Evolutionary conservation across 2,888 invertebrate genomes (phyloP).

Genomic region (Cephus pulcher): DNA sequence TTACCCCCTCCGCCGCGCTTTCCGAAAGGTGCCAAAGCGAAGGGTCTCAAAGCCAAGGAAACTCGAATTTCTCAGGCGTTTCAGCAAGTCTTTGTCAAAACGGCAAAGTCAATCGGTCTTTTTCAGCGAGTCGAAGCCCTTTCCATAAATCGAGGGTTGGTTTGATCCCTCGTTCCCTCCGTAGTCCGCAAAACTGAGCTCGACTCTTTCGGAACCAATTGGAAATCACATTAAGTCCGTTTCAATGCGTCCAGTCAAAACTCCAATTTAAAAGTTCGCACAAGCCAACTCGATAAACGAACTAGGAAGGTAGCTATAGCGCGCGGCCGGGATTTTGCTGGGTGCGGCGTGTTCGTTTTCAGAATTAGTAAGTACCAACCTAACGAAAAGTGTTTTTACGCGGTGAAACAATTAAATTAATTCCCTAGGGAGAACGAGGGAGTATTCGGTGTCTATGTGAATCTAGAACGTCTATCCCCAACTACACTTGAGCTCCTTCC

Average conservation of each 20-base stretch:
- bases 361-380: not conserved
- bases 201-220: constrained; percentile 40
- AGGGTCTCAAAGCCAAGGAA: constrained; percentile 24
- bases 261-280: constrained; percentile 60
- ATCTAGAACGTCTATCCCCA: not conserved
- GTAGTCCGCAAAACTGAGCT: not conserved
- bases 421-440: not conserved
- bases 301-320: not conserved
- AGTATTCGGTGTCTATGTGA: not conserved
- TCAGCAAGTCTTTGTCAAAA: constrained; percentile 42
- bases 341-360: not conserved
- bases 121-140: constrained; percentile 26
- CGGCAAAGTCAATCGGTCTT: constrained; percentile 47
- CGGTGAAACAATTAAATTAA: not conserved
- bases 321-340: not conserved
- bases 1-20: not conserved
- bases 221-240: constrained; percentile 60
- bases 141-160: not conserved
- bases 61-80: constrained; percentile 39
- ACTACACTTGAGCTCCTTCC: not conserved
- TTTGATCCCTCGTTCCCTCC: not conserved
- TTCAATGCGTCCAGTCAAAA: constrained; percentile 60
- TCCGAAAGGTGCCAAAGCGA: constrained; percentile 5
- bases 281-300: constrained; percentile 19
- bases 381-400: not conserved